Base-by-base conservation (phyloP, 2,113 vertebrate species). In the Gadus chalcogrammus region DNA sequence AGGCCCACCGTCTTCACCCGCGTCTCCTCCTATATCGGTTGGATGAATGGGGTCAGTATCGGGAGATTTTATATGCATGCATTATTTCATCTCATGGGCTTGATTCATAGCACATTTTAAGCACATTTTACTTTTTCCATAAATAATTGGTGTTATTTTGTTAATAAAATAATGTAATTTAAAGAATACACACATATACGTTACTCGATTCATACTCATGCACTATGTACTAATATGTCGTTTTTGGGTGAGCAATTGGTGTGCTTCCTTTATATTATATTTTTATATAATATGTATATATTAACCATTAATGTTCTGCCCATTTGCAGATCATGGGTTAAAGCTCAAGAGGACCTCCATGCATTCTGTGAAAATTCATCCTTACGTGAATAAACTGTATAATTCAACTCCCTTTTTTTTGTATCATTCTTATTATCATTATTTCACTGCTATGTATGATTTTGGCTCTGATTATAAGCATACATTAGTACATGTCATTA, bases 1-100 rank as follows among this genome's bases (percentile, higher is more conserved):
- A 98, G 91, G 75, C 97, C 95, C 62, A 97, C 94, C 0, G 95
- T 97, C 76, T 98, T 97, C 90, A 97, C 94, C 52, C 92, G 94
- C 0, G 90, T 92, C 65, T 97, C 97, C 6, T 92, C 90, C 80
- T 98, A 95, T 85, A 90, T 77, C 83, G 82, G 89, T 90, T 97
- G 95, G 96, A 94, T 96, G 12, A 82, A 85, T 20, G 72, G 18
- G 0, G 94, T 96, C 77, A 93, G 95, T 89, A 82, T 70, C 72
- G 16, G 31, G 31, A 35, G 4, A 35, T 35, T 35, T 35, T 35
- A 35, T 35, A 35, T 4, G 4, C 31, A 4, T 35, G 65, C 64
- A 18, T 64, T 4, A 12, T 60, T 48, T 48, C 9, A 13, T 9
- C 42, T 48, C 8, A 48, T 48, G 42, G 8, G 42, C 42, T 48